Base-by-base conservation (phyloP, 2,888 invertebrate genomes). In the Leucoptera coffeella region DNA sequence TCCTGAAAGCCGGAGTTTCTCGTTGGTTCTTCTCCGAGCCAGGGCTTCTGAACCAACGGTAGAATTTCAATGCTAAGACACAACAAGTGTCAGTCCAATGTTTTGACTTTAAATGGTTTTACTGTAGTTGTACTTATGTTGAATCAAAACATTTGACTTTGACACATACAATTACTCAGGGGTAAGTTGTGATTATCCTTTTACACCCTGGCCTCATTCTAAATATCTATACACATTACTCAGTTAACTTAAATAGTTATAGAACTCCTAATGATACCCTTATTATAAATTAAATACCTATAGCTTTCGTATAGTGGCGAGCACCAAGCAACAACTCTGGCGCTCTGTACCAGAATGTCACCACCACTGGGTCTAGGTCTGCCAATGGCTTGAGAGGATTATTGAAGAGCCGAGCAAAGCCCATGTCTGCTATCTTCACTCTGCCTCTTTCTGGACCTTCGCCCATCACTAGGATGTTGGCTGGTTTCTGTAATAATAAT, bases 291-390 rank as follows among this genome's bases (percentile, higher is more conserved):
- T 27, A 24, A 23, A 29, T 71, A 89, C 90, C 90, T 43, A 96
- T 96, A 32, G 95, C 96, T 71, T 96, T 96, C 4, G 96, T 96
- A 47, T 96, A 96, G 77, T 96, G 96, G 31, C 96, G 78, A 15
- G 96, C 95, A 12, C 92, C 96, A 13, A 96, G 73, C 25, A 96
- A 61, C 30, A 96, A 57, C 58, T 99, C 99, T 0, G 97, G 97
- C 2, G 99, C 99, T 47, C 99, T 77, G 59, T 99, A 99, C 96
- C 99, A 99, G 67, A 99, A 99, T 36, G 99, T 99, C 3, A 99
- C 99, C 22, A 99, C 99, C 2, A 99, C 99, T 4, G 99, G 99
- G 73, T 99, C 99, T 37, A 99, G 73, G 64, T 99, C 97, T 7
- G 97, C 97, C 20, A 99, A 64, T 0, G 97, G 96, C 58, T 97